Evolutionary conservation across 2,113 vertebrate species (phyloP), one percentile per base, ranked within the genome.

Genomic region (Emydocephalus ijimae): DNA sequence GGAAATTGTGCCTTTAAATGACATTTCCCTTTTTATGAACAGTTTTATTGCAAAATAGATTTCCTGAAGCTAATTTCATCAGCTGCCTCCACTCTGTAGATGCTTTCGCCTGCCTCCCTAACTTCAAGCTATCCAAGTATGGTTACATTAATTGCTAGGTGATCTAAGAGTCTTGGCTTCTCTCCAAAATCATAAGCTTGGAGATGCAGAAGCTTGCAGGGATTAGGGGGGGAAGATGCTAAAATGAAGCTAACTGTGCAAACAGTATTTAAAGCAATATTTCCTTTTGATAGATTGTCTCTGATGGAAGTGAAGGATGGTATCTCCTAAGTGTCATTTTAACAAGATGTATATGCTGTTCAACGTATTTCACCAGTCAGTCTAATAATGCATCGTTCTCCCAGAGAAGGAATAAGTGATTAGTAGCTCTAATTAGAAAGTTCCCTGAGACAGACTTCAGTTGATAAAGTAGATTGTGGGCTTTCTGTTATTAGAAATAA

Each of bases 371-470:
- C 96, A 95, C 95, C 93, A 95, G 96, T 94, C 95, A 93, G 69
- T 92, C 91, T 55, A 93, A 96, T 97, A 97, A 97, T 95, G 92
- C 95, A 95, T 95, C 92, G 93, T 93, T 95, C 92, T 96, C 90
- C 89, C 93, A 81, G 94, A 96, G 96, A 95, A 96, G 94, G 96
- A 97, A 95, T 95, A 96, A 96, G 95, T 97, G 97, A 97, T 97
- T 96, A 97, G 97, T 96, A 96, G 96, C 94, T 96, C 96, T 97
- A 97, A 97, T 97, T 97, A 97, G 96, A 96, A 97, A 96, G 97
- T 96, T 97, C 95, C 95, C 95, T 86, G 92, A 96, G 95, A 96
- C 95, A 96, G 96, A 96, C 91, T 96, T 96, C 94, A 74, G 87
- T 95, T 97, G 96, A 97, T 97, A 94, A 96, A 95, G 94, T 95